These are phyloP conservation scores for Coenonympha glycerion DNA, from an alignment of 2,888 invertebrate species.

Conservation along the genomic window DNA sequence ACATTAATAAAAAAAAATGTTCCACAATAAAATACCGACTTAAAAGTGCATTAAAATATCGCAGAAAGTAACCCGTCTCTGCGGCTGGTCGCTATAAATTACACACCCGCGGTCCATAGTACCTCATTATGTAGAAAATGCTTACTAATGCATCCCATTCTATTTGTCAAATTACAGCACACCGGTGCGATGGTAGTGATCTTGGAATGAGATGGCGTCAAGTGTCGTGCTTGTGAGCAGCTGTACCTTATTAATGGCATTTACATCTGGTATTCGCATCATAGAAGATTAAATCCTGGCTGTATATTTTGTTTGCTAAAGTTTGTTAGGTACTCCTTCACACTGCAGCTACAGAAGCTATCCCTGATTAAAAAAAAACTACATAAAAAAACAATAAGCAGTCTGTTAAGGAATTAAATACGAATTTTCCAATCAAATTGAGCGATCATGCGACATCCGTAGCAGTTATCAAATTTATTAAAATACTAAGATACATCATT, in stretches of 20 bases:
- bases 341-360: neutral
- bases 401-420: too few relatives aligned
- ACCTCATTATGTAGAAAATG: constrained; percentile 67
- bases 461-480: too few relatives aligned
- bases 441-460: too few relatives aligned
- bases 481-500: too few relatives aligned
- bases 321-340: neutral
- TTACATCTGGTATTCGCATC: constrained; percentile 27
- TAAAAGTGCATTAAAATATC: constrained; percentile 45
- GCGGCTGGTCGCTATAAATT: constrained; percentile 65
- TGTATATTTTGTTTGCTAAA: neutral
- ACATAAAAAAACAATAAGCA: too few relatives aligned
- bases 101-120: constrained; percentile 54
- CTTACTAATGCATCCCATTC: constrained; percentile 73
- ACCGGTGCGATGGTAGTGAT: constrained; percentile 48
- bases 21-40: constrained; percentile 32
- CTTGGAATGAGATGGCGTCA: constrained; percentile 56
- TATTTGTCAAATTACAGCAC: constrained; percentile 72
- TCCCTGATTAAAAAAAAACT: too few relatives aligned
- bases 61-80: constrained; percentile 45
- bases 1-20: constrained; percentile 4
- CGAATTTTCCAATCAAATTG: too few relatives aligned
- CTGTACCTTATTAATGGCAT: constrained; percentile 31
- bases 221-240: constrained; percentile 50
- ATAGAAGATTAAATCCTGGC: constrained; percentile 8